Evolutionary conservation across 1,140 invertebrate species (phyloP), one percentile per base, ranked within the genome.

Genomic region (Hylaeus anthracinus): DNA sequence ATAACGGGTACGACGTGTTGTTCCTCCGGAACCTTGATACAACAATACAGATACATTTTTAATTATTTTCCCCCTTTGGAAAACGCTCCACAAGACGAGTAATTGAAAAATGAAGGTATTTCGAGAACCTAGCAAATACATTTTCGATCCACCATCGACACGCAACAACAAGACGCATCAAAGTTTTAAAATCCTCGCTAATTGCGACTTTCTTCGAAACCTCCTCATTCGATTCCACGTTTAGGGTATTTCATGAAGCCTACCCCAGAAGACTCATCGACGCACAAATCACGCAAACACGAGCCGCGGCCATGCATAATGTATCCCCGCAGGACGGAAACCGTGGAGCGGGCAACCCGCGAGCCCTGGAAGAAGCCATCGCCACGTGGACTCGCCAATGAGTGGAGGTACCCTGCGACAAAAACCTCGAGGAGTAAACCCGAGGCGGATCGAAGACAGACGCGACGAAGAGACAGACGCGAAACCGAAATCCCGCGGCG

Each of bases 401-500:
- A 78, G 75, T 53, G 75, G 51, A 51, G 51, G 2, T 63, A 61
- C 9, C 45, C 2, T 9, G 6, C 12, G 12, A n/a, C 66, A 60
- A 78, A 67, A 65, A 63, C 37, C 26, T 3, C 43, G 4, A 26
- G 55, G 1, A 8, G 53, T 3, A 15, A 64, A 67, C 69, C 60
- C 39, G 37, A 53, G 58, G 51, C 14, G 76, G 58, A 39, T 26
- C 43, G 53, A n/a, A 60, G 75, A 9, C 26, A n/a, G 48, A 56
- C 56, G 66, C 72, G 73, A 71, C n/a, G 10, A 80, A 37, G 51
- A 45, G 63, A 1, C 58, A 43, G 55, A 71, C 63, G 65, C 39
- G 60, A 86, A 85, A 75, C 26, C 79, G 82, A 86, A 88, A 81
- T 86, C 77, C 81, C 82, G 82, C 45, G 86, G 86, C 76, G 81